A percentile compares a stretch with the other conserved stretches of the same genome.
These are phyloP conservation scores for Drosophila prosaltans DNA, from an alignment of 1,140 invertebrate species.

Conservation along the genomic window DNA sequence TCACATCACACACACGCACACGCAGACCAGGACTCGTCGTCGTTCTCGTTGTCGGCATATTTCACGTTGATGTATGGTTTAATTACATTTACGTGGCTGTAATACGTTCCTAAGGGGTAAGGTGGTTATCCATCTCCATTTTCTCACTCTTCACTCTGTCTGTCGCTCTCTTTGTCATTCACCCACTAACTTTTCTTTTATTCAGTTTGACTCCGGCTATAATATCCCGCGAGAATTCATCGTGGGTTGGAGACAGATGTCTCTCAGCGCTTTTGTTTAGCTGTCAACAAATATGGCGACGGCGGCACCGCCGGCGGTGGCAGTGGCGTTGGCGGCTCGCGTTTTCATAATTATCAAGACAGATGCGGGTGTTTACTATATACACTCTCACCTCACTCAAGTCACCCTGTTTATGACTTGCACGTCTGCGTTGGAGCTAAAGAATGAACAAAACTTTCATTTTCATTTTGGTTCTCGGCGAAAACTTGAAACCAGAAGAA, in stretches of 20 bases:
- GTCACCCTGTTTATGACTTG: conserved; percentile 58
- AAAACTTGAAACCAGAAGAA: conserved; percentile 8
- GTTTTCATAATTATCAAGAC: conserved; percentile 71
- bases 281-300: conserved; percentile 55
- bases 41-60: conserved; percentile 65
- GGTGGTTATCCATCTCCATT: conserved; percentile 2
- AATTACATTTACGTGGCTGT: conserved; percentile 80
- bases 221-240: conserved; percentile 4
- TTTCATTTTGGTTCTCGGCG: conserved; percentile 40
- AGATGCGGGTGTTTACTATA: conserved; percentile 6
- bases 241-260: conserved; percentile 51
- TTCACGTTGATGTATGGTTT: conserved; percentile 82
- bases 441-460: conserved; percentile 50
- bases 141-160: neutral
- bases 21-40: neutral
- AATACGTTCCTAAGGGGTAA: conserved; percentile 33
- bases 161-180: neutral
- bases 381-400: neutral
- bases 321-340: conserved; percentile 46
- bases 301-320: neutral
- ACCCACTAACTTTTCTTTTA: conserved; percentile 10
- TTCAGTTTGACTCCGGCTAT: conserved; percentile 7
- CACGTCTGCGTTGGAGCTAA: conserved; percentile 46
- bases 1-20: conserved; percentile 20
- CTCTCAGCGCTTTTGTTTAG: conserved; percentile 72